Base-by-base conservation (phyloP, 2,797 vertebrate species). In the Neosilurus mollespiculum region DNA sequence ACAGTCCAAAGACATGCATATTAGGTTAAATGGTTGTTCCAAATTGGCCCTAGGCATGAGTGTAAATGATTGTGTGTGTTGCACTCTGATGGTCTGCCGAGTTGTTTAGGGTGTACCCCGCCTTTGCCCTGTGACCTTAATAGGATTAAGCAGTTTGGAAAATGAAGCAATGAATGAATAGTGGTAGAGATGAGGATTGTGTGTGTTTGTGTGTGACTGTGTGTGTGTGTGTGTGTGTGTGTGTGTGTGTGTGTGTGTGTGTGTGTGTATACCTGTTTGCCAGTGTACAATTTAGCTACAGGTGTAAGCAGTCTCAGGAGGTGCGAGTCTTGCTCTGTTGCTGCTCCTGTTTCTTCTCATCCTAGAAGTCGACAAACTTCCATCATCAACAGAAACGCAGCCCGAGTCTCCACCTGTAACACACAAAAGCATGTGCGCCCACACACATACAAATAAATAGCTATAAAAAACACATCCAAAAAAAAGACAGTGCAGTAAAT, bases 211-310 rank as follows among this genome's bases (percentile, higher is more conserved):
- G 4, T 22, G 16, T 34, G 24, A 15, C 9, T 20, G 54, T 43
- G 14, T 30, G 8, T 1, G 49, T 24, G 43, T 15, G 70, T 54
- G 51, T 54, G 24, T 56, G 71, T 53, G 20, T 22, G 70, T 72
- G 43, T 66, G 37, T 18, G 20, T 65, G 53, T 61, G n/a, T 4
- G 20, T 24, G 58, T 78, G 78, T 54, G 24, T 12, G 58, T 64
- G 67, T 34, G 61, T 56, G 30, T 62, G 34, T 49, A 71, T 90
- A 96, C 96, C 96, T 96, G 96, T 81, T 96, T 96, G 54, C 92
- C 95, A 0, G 95, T 95, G 91, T 97, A 98, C 4, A 98, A 94
- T 87, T 98, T 98, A 85, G 93, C 89, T 0, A 97, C 92, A 0
- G 96, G 94, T 14, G 93, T 90, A 72, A 96, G 93, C 82, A 96